These are phyloP conservation scores for Barnardius zonarius DNA, from an alignment of 2,113 vertebrate genomes.

Conservation along the genomic window DNA sequence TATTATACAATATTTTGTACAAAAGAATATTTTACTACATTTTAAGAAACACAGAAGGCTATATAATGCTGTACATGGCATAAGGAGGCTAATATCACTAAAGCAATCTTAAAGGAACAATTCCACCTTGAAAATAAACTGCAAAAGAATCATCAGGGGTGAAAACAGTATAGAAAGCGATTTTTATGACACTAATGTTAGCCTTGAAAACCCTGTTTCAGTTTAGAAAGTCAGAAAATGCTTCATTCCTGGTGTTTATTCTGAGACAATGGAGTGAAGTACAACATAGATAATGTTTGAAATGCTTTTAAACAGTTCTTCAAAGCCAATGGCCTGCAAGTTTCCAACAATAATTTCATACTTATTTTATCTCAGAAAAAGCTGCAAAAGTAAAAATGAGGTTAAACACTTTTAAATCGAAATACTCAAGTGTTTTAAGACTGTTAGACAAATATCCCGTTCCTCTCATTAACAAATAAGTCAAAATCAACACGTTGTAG, in stretches of 20 bases:
- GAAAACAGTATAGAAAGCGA: fast-evolving
- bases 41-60: background rate
- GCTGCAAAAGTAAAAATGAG: background rate
- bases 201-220: background rate
- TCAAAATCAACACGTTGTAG: background rate
- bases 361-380: background rate
- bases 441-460: background rate
- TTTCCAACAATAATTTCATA: background rate
- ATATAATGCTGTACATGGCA: background rate
- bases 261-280: background rate
- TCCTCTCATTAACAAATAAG: background rate
- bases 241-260: background rate
- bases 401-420: background rate
- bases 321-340: background rate
- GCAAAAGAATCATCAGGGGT: background rate
- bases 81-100: background rate
- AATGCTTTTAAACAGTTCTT: background rate
- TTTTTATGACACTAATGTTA: background rate
- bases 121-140: background rate
- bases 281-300: background rate
- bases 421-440: background rate
- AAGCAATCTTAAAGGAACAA: background rate
- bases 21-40: background rate
- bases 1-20: background rate
- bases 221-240: background rate